phyloP scores from a whole-genome alignment of 2,113 vertebrate species.

The Amblyornis subalaris region DNA sequence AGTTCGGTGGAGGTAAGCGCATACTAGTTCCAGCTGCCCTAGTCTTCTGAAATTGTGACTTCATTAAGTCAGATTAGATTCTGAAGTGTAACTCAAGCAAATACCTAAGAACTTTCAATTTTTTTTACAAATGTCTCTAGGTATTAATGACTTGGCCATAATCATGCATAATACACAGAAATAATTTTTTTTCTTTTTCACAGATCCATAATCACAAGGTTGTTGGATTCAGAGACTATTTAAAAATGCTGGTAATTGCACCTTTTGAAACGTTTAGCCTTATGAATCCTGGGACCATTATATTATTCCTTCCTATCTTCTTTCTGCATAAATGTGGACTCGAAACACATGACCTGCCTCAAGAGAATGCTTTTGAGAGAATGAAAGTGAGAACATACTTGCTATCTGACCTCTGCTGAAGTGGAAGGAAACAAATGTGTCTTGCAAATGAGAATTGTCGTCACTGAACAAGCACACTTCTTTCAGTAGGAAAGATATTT shows the following conservation, averaged over 20 bases:
- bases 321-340: slow-evolving; percentile 78
- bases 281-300: slow-evolving; percentile 74
- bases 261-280: slow-evolving; percentile 79
- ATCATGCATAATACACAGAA: not conserved
- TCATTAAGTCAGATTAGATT: not conserved
- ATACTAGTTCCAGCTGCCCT: not conserved
- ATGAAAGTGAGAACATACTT: slow-evolving; percentile 45
- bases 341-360: slow-evolving; percentile 74
- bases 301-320: slow-evolving; percentile 72
- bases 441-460: slow-evolving; percentile 52
- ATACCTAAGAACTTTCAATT: not conserved
- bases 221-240: slow-evolving; percentile 69
- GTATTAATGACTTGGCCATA: not conserved
- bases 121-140: not conserved
- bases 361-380: slow-evolving; percentile 71
- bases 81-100: not conserved
- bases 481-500: slow-evolving; percentile 60
- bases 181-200: slow-evolving; percentile 14
- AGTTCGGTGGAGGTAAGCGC: not conserved
- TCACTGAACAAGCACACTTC: slow-evolving; percentile 54
- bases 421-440: slow-evolving; percentile 62
- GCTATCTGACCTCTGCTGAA: slow-evolving; percentile 56
- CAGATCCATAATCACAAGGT: slow-evolving; percentile 85
- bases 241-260: slow-evolving; percentile 79
- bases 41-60: not conserved